phyloP scores from a whole-genome alignment of 1,140 invertebrate species.

The Tetramorium simillimum region DNA sequence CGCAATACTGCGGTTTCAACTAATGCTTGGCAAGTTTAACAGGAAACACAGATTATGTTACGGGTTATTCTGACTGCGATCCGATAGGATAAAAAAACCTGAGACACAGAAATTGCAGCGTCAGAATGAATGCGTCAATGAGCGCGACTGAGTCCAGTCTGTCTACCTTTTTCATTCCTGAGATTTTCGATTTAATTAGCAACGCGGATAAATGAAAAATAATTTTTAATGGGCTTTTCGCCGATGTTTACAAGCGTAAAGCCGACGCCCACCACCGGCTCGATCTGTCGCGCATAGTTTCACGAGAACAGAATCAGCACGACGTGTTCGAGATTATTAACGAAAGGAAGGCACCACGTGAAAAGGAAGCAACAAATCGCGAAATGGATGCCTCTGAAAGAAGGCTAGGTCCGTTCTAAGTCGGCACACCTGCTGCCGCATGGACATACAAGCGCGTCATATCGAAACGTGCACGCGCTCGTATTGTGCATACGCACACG shows the following conservation, averaged over 20 bases:
- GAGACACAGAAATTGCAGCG: background rate
- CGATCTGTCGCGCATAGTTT: constrained; percentile 46
- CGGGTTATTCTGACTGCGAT: background rate
- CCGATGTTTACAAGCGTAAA: background rate
- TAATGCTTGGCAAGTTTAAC: background rate
- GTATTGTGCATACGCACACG: background rate
- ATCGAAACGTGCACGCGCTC: constrained; percentile 16
- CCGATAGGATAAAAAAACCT: background rate
- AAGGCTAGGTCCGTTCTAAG: constrained; percentile 66
- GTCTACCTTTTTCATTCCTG: background rate
- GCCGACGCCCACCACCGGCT: constrained; percentile 14
- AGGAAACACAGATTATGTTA: background rate
- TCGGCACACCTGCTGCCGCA: constrained; percentile 63
- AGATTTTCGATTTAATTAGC: constrained; percentile 17
- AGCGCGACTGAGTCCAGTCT: background rate
- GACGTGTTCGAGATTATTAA: constrained; percentile 67
- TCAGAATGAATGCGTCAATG: background rate
- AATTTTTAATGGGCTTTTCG: background rate
- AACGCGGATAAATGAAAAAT: background rate
- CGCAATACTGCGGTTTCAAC: constrained; percentile 7
- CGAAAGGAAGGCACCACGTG: constrained; percentile 67
- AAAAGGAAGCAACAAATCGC: constrained; percentile 67
- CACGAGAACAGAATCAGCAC: constrained; percentile 52
- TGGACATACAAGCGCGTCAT: constrained; percentile 59
- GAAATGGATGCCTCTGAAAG: constrained; percentile 57